These are phyloP conservation scores for Lepidothrix coronata DNA, from an alignment of 2,113 vertebrate species.

Conservation along the genomic window DNA sequence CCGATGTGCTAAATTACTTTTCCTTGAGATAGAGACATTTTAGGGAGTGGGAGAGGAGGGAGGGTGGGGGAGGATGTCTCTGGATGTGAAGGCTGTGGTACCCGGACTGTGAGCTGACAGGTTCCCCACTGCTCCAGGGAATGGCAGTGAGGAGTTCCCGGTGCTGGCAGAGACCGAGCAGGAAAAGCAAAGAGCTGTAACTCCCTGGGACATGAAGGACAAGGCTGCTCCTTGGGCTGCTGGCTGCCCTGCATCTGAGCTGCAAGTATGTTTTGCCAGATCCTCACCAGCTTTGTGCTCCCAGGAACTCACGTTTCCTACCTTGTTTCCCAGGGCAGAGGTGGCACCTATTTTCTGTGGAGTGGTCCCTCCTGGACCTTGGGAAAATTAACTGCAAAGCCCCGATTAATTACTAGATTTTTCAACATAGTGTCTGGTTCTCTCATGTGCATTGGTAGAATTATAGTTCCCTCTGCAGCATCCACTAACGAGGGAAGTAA, in stretches of 20 bases:
- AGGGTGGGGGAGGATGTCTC: not conserved
- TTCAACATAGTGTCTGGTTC: not conserved
- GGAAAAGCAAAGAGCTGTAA: not conserved
- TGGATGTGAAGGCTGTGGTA: not conserved
- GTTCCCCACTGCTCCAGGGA: slow-evolving; percentile 9
- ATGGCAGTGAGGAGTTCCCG: not conserved
- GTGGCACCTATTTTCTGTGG: not conserved
- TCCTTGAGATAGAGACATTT: slow-evolving; percentile 42
- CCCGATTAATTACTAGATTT: not conserved
- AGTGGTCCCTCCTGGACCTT: not conserved
- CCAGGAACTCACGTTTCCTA: not conserved
- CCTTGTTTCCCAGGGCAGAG: not conserved
- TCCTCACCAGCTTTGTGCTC: not conserved
- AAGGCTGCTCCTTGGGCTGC: not conserved
- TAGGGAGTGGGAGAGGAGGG: not conserved
- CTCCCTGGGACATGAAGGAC: not conserved
- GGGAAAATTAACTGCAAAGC: not conserved
- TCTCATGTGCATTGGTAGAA: not conserved
- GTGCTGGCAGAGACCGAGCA: not conserved
- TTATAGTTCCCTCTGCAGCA: not conserved
- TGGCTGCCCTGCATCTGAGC: not conserved
- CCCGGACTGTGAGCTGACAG: not conserved
- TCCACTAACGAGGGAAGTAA: not conserved
- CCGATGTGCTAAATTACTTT: slow-evolving; percentile 5
- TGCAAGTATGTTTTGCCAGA: not conserved